Conservation (phyloP, 2,797 vertebrate genomes). For the Rhadinocentrus ornatus region DNA sequence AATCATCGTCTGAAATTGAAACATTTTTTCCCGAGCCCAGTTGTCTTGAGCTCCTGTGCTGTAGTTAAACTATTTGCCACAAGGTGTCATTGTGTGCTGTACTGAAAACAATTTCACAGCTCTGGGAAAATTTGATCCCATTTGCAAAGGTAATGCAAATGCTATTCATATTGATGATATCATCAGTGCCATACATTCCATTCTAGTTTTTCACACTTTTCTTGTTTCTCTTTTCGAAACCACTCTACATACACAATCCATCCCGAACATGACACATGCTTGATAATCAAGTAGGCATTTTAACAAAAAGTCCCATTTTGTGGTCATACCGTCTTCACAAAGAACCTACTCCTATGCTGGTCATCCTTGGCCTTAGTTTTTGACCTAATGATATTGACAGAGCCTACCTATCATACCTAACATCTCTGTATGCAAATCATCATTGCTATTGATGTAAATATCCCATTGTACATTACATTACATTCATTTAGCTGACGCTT, state of each 20-base stretch:
- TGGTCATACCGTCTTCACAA: neutral
- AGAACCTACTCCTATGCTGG: conserved; percentile 15
- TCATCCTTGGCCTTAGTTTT: conserved; percentile 23
- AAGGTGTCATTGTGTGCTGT: conserved; percentile 74
- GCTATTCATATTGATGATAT: conserved; percentile 61
- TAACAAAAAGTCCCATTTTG: conserved; percentile 22
- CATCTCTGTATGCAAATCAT: conserved; percentile 26
- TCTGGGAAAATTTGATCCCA: conserved; percentile 60
- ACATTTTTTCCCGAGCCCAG: conserved; percentile 20
- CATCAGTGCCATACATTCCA: conserved; percentile 46
- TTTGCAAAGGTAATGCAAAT: conserved; percentile 63
- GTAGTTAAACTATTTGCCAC: conserved; percentile 70
- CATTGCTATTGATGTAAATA: conserved; percentile 29
- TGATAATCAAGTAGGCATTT: conserved; percentile 1
- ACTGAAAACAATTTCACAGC: conserved; percentile 45
- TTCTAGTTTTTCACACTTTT: conserved; percentile 30
- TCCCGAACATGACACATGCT: conserved; percentile 1
- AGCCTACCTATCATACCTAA: conserved; percentile 28
- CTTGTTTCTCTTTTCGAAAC: conserved; percentile 11
- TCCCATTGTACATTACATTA: too few species aligned
- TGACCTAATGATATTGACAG: conserved; percentile 17
- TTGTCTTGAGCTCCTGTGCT: conserved; percentile 40
- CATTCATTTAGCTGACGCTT: too few species aligned
- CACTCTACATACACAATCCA: neutral
- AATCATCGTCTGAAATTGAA: conserved; percentile 32